These are phyloP conservation scores for Campoletis sonorensis DNA, from an alignment of 1,140 invertebrate genomes.

Conservation along the genomic window DNA sequence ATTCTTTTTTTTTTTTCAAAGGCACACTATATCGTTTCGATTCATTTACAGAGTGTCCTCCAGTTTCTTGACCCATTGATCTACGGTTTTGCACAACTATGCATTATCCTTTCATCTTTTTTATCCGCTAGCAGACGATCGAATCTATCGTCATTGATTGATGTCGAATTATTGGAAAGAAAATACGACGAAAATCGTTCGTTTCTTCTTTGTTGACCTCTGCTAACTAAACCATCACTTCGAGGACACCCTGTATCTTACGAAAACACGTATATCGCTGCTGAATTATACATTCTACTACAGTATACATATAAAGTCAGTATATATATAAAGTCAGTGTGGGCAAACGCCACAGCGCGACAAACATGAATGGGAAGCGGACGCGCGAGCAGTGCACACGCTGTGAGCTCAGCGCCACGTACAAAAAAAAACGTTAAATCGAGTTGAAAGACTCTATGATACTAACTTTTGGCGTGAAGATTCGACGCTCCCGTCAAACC, in stretches of 20 bases:
- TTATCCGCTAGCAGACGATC: too few species aligned
- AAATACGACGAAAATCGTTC: too few species aligned
- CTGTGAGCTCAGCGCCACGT: slow-evolving; percentile 11
- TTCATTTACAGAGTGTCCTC: neutral
- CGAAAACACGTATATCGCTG: slow-evolving; percentile 1
- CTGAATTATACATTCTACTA: neutral
- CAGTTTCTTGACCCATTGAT: too few species aligned
- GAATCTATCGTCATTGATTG: too few species aligned
- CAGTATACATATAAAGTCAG: too few species aligned
- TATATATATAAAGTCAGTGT: slow-evolving; percentile 33
- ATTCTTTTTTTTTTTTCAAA: slow-evolving; percentile 33
- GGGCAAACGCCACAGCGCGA: slow-evolving; percentile 23
- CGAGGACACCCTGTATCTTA: too few species aligned
- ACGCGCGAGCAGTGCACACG: slow-evolving; percentile 22
- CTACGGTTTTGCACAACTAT: too few species aligned
- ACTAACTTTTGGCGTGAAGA: neutral
- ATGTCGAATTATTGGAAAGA: too few species aligned
- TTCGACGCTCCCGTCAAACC: neutral
- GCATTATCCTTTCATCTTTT: too few species aligned
- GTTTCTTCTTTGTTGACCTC: too few species aligned
- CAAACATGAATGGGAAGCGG: slow-evolving; percentile 38
- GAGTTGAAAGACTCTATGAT: neutral
- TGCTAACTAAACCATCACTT: too few species aligned
- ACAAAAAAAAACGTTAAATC: slow-evolving; percentile 3
- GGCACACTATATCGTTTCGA: too few species aligned